Conservation (phyloP, 2,113 vertebrate genomes). For the Megaptera novaeangliae region DNA sequence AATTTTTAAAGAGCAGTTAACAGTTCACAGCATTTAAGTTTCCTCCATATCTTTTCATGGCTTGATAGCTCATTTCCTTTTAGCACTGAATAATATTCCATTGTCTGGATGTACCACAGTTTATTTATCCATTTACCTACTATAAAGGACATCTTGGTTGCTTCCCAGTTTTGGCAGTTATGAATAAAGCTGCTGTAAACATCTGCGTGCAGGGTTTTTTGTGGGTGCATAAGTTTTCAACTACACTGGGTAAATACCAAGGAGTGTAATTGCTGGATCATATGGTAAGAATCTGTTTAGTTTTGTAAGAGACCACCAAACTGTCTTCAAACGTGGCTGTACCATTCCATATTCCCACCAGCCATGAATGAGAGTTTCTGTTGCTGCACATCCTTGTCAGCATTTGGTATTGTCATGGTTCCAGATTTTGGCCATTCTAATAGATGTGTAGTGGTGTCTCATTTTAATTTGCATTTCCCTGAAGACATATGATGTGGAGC, state of each 20-base stretch:
- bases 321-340: background rate
- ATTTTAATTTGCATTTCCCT: too few species aligned
- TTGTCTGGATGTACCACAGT: background rate
- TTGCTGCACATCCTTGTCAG: background rate
- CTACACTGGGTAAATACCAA: background rate
- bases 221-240: background rate
- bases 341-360: background rate
- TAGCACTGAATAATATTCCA: background rate
- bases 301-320: background rate
- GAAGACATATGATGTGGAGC: too few species aligned
- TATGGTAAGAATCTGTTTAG: background rate
- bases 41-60: background rate
- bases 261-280: background rate
- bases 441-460: too few species aligned
- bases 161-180: background rate
- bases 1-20: background rate
- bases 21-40: background rate
- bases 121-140: too few species aligned
- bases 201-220: background rate
- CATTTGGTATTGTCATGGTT: background rate
- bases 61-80: background rate
- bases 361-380: background rate
- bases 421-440: background rate
- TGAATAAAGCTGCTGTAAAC: background rate
- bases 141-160: background rate